Percentiles rank a stretch among this genome's conserved stretches.
These are phyloP conservation scores for Triops cancriformis DNA, from an alignment of 1,140 invertebrate genomes.

Conservation along the genomic window DNA sequence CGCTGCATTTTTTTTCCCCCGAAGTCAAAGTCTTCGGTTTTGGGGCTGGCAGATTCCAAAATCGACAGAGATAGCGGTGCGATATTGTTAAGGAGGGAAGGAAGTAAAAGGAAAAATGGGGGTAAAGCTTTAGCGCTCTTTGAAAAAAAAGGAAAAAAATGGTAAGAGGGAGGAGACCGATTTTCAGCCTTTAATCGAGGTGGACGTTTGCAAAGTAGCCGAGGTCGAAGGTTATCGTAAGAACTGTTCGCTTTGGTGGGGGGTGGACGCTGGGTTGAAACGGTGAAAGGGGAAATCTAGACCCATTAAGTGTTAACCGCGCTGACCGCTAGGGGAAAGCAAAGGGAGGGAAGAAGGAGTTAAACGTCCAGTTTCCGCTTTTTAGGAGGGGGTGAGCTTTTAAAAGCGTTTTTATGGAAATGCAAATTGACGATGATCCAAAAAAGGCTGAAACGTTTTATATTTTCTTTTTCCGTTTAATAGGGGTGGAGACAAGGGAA, in stretches of 20 bases:
- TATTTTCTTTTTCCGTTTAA: too few relatives aligned
- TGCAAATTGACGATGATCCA: background rate
- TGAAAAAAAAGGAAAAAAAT: too few relatives aligned
- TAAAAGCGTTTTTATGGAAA: background rate
- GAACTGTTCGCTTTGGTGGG: background rate
- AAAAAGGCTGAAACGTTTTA: background rate
- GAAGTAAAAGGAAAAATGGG: too few relatives aligned
- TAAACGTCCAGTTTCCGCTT: too few relatives aligned
- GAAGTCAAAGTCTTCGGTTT: background rate
- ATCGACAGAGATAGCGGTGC: too few relatives aligned
- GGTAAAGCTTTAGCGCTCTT: too few relatives aligned
- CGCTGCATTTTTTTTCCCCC: background rate
- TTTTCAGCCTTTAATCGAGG: background rate
- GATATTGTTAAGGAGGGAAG: too few relatives aligned
- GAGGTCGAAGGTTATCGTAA: background rate
- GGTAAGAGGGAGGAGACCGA: too few relatives aligned
- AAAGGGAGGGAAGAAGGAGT: too few relatives aligned
- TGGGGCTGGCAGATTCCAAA: background rate
- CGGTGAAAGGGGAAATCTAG: background rate
- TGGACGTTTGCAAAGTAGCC: conserved; percentile 9
- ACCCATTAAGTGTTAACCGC: background rate
- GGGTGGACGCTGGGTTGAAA: too few relatives aligned
- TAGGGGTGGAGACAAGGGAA: background rate
- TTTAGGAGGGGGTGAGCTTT: background rate
- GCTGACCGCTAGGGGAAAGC: background rate